Evolutionary conservation across 53 echinoderm and acorn worm species (phyloP), one percentile per base, ranked within the genome.

Genomic region (Temnopleurus reevesii): DNA sequence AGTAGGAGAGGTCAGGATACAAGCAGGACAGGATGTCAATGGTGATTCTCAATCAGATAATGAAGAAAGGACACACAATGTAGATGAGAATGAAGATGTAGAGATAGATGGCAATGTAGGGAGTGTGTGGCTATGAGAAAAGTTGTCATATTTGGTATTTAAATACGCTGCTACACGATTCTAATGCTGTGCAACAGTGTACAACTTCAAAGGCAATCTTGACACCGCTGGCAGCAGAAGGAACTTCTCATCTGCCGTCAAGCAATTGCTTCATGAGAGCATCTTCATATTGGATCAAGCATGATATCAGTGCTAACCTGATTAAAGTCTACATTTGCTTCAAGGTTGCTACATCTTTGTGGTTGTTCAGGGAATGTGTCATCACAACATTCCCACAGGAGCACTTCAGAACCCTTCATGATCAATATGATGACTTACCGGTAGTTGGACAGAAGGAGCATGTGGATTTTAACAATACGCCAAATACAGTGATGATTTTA

Each of bases 41-140:
- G 86, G 59, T 56, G 38, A 45, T 44, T 60, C 61, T 12, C 43
- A 53, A 2, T 23, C 43, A 25, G 59, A 84, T 5, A 53, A 36
- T 85, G 86, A 45, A 30, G 63, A 21, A n/a, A 85, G 86, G n/a
- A 60, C 59, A 43, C 57, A 6, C 25, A 44, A 43, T 0, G 27
- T 18, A 17, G 59, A 44, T 60, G 26, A 28, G 38, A 46, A 46
- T 26, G 46, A 85, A 45, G 61, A 85, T 57, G 35, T 44, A 19
- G 88, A 87, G 53, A 51, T 65, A 45, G 88, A 87, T 87, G 66
- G 49, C 1, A 87, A 87, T 66, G 88, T 51, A 31, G 88, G 88
- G 27, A 87, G 88, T 23, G 88, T 87, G 7, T 87, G 88, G 88
- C 88, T 87, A 87, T 87, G 71, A 87, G 35, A 23, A 23, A 5